Evolutionary conservation across 2,797 vertebrate genomes (phyloP).

Genomic region (Salarias fasciatus): DNA sequence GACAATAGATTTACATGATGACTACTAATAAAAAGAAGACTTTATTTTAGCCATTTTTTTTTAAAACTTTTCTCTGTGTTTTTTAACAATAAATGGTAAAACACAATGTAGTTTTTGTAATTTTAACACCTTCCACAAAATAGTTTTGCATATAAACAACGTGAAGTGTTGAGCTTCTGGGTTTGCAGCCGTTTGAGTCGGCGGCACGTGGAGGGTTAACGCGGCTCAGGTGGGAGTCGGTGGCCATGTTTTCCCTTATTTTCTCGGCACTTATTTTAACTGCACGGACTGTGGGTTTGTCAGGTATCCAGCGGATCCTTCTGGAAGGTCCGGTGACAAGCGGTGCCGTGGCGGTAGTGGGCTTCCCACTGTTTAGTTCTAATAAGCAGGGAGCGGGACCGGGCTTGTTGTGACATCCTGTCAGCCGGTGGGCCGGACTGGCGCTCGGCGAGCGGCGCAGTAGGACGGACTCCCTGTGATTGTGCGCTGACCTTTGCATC

Average conservation of each 20-base stretch:
- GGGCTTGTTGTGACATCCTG: slow-evolving; percentile 78
- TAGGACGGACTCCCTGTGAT: slow-evolving; percentile 76
- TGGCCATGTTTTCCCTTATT: neutral
- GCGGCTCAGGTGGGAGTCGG: no score
- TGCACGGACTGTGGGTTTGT: slow-evolving; percentile 27
- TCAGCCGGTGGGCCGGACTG: slow-evolving; percentile 77
- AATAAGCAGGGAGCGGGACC: slow-evolving; percentile 68
- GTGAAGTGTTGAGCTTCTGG: no score
- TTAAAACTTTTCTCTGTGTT: no score
- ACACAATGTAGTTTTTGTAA: no score
- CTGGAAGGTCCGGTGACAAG: slow-evolving; percentile 65
- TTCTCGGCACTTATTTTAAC: slow-evolving; percentile 8
- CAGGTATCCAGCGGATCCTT: slow-evolving; percentile 34
- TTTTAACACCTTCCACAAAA: no score
- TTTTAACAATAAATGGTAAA: no score
- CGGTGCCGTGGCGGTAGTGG: slow-evolving; percentile 45
- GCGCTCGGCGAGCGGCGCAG: slow-evolving; percentile 70
- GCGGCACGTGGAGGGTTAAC: no score
- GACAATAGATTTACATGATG: no score
- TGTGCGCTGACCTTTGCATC: slow-evolving; percentile 86
- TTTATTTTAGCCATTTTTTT: no score
- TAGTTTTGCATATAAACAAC: no score
- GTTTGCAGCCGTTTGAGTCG: no score
- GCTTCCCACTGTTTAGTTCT: slow-evolving; percentile 72
- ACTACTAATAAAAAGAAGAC: no score